These are phyloP conservation scores for Paralichthys olivaceus DNA, from an alignment of 2,113 vertebrate genomes.

Conservation along the genomic window DNA sequence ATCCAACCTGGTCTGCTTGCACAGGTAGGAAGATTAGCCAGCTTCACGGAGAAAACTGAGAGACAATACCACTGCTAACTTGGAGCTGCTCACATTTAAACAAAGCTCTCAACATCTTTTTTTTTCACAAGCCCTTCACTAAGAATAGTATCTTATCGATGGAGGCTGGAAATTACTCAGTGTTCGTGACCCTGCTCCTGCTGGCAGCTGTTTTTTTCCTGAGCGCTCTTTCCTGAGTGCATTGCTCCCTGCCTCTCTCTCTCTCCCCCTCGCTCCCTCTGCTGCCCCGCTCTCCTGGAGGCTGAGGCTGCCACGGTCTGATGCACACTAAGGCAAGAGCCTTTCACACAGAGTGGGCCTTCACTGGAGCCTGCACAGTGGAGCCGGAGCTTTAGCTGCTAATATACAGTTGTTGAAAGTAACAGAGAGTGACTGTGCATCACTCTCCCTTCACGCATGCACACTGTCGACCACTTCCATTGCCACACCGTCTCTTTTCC, in stretches of 20 bases:
- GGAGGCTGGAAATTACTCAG: slow-evolving; percentile 58
- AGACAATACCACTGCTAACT: slow-evolving; percentile 20
- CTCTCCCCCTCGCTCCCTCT: slow-evolving; percentile 4
- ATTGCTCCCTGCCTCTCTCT: slow-evolving; percentile 32
- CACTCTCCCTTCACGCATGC: slow-evolving; percentile 12
- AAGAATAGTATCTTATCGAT: slow-evolving; percentile 68
- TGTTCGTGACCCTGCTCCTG: slow-evolving; percentile 64
- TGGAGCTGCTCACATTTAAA: slow-evolving; percentile 41
- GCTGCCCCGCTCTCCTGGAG: slow-evolving; percentile 59
- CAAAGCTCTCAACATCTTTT: slow-evolving; percentile 31
- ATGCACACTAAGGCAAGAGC: slow-evolving; percentile 66
- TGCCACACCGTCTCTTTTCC: slow-evolving; percentile 60
- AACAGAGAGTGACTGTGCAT: slow-evolving; percentile 65
- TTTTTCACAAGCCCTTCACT: slow-evolving; percentile 47
- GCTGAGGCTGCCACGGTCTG: slow-evolving; percentile 70
- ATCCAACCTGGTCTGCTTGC: slow-evolving; percentile 96
- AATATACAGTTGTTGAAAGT: slow-evolving; percentile 59
- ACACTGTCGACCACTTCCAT: slow-evolving; percentile 46
- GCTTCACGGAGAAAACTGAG: slow-evolving; percentile 15
- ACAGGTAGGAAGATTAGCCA: slow-evolving; percentile 86
- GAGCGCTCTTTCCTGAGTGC: slow-evolving; percentile 57
- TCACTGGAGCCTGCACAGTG: slow-evolving; percentile 49
- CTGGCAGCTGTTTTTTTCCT: slow-evolving; percentile 68
- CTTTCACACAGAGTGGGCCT: slow-evolving; percentile 66
- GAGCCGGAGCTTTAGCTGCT: slow-evolving; percentile 58